Conservation (phyloP, 2,797 vertebrate genomes). For the Scyliorhinus canicula region DNA sequence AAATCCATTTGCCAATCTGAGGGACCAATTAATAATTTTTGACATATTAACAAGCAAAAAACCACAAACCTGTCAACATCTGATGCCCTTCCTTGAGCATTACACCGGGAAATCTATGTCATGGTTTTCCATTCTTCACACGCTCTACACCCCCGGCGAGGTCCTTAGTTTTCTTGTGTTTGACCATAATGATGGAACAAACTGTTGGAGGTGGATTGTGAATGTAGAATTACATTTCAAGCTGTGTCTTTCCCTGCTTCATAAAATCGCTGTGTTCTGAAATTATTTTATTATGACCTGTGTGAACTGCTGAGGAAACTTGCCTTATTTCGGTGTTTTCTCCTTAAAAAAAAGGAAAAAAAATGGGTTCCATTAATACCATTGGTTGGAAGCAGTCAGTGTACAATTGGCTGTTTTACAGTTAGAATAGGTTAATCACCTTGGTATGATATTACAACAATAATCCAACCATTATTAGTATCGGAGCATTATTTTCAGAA, state of each 20-base stretch:
- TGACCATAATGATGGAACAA: neutral
- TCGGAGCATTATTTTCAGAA: neutral
- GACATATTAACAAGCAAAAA: neutral
- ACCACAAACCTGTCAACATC: neutral
- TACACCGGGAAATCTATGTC: neutral
- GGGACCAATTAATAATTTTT: neutral
- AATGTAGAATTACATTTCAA: neutral
- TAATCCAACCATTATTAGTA: neutral
- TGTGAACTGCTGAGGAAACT: neutral
- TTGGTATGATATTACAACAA: neutral
- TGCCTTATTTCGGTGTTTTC: neutral
- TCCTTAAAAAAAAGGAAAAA: neutral
- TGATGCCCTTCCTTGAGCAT: neutral
- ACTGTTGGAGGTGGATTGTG: neutral
- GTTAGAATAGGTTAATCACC: neutral
- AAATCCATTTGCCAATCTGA: neutral
- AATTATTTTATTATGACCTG: neutral
- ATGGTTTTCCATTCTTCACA: neutral
- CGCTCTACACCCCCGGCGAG: neutral
- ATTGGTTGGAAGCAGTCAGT: neutral
- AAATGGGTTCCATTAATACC: neutral
- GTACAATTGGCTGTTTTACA: neutral
- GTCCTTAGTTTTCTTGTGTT: neutral
- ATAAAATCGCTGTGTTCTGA: neutral
- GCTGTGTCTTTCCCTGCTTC: neutral